A percentile compares a stretch with the other conserved stretches of the same genome.
phyloP scores from a whole-genome alignment of 2,888 invertebrate species.

The Omphaloscelis lunosa region DNA sequence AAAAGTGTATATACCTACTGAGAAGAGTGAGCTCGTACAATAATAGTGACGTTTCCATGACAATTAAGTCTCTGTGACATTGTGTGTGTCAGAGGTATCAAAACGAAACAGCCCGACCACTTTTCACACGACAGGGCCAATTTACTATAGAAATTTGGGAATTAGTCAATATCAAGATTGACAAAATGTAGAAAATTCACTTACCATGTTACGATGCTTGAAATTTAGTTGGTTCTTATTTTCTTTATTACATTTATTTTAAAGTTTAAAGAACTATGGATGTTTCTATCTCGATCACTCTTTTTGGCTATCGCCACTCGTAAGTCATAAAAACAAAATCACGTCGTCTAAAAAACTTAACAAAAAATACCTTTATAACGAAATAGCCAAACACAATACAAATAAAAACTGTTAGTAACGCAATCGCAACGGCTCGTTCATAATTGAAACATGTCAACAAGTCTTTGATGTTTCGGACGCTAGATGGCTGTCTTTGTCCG shows the following conservation, averaged over 20 bases:
- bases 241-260: background rate
- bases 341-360: background rate
- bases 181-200: background rate
- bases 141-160: too few relatives aligned
- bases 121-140: too few relatives aligned
- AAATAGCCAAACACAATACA: constrained; percentile 19
- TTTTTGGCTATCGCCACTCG: background rate
- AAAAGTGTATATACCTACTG: too few relatives aligned
- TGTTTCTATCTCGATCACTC: background rate
- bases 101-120: too few relatives aligned
- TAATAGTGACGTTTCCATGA: too few relatives aligned
- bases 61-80: too few relatives aligned
- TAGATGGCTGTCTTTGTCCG: constrained; percentile 82
- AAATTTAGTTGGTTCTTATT: background rate
- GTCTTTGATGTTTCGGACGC: constrained; percentile 75
- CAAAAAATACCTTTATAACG: constrained; percentile 15
- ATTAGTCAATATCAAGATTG: background rate
- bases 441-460: constrained; percentile 76
- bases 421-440: constrained; percentile 51
- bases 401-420: constrained; percentile 40
- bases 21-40: too few relatives aligned
- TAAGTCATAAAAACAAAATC: background rate
- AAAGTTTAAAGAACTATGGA: too few relatives aligned
- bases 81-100: too few relatives aligned
- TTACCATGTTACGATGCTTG: background rate